These are phyloP conservation scores for Anser cygnoides DNA, from an alignment of 2,113 vertebrate genomes.

Conservation along the genomic window DNA sequence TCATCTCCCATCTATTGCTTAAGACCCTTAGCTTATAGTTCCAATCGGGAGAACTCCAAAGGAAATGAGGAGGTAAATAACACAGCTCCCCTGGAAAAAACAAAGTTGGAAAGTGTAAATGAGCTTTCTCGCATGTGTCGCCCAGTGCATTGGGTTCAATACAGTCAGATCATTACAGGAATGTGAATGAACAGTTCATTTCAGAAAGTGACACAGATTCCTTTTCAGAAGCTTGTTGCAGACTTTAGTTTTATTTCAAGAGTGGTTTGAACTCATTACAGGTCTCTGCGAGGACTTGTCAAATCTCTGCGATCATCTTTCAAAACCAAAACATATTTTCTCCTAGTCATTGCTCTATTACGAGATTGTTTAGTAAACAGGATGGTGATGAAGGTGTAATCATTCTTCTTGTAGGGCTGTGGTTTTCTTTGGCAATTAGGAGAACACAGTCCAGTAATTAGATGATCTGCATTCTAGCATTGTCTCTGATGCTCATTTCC, in stretches of 20 bases:
- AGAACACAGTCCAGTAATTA: constrained; percentile 24
- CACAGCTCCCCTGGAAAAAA: not conserved
- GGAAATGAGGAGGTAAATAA: constrained; percentile 31
- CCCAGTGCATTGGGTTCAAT: constrained; percentile 2
- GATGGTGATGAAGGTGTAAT: not conserved
- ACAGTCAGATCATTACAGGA: constrained; percentile 54
- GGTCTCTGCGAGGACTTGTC: constrained; percentile 16
- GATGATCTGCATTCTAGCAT: not conserved
- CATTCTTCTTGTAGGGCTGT: not conserved
- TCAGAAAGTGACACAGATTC: constrained; percentile 31
- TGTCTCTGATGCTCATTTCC: constrained; percentile 9
- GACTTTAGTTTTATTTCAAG: constrained; percentile 22
- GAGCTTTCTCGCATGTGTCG: constrained; percentile 33
- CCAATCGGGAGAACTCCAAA: not conserved
- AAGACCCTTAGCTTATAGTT: not conserved
- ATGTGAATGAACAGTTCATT: constrained; percentile 42
- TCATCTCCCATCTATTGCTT: not conserved
- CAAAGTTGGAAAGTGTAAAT: constrained; percentile 51
- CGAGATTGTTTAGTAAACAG: constrained; percentile 30
- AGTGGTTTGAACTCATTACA: not conserved
- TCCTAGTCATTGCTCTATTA: constrained; percentile 15
- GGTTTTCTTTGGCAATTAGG: constrained; percentile 46
- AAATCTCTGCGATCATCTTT: constrained; percentile 15
- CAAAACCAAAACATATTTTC: constrained; percentile 26
- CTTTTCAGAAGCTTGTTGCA: constrained; percentile 40